Base-by-base conservation (phyloP, 2,797 vertebrate genomes). In the Enteromius thamalakanensis region DNA sequence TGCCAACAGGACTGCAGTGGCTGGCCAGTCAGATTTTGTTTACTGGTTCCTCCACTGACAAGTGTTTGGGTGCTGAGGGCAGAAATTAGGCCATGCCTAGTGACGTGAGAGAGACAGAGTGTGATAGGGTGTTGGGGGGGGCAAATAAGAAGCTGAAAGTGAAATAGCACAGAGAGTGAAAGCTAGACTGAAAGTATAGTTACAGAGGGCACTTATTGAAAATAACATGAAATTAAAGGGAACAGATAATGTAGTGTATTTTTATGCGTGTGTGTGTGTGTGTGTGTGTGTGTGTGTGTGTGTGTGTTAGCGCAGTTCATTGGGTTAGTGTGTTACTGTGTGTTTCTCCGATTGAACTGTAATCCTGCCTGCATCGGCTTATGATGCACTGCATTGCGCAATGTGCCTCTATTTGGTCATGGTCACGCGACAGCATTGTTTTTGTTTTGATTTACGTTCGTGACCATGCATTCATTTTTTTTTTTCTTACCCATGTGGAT, bases 81-180 rank as follows among this genome's bases (percentile, higher is more conserved):
- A 79, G 87, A 88, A 92, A 91, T 86, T 91, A 91, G 90, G 92
- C 87, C 88, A 91, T 84, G 45, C 10, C 75, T 84, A 87, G 65
- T 88, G 84, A 71, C 85, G 87, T 76, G 84, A 70, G 67, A 80
- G 74, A 76, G 45, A 71, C 68, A 62, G 55, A 17, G 58, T 4
- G 49, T 79, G n/a, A 34, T 34, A 51, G 40, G 62, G 49, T n/a
- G 55, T 8, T 32, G 32, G 40, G 45, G 15, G 72, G 32, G 23
- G 9, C 60, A 67, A 47, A 47, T 72, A 62, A 45, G 47, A 45
- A 74, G 51, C 32, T 58, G 69, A 77, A 76, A 72, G 76, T 47
- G 55, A 64, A 65, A 23, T 32, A n/a, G 76, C 14, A 69, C 34
- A 70, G 49, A 55, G 34, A 37, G 34, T 19, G 23, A 65, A 76